Conservation (phyloP, 2,113 vertebrate species). For the Phocoena phocoena region DNA sequence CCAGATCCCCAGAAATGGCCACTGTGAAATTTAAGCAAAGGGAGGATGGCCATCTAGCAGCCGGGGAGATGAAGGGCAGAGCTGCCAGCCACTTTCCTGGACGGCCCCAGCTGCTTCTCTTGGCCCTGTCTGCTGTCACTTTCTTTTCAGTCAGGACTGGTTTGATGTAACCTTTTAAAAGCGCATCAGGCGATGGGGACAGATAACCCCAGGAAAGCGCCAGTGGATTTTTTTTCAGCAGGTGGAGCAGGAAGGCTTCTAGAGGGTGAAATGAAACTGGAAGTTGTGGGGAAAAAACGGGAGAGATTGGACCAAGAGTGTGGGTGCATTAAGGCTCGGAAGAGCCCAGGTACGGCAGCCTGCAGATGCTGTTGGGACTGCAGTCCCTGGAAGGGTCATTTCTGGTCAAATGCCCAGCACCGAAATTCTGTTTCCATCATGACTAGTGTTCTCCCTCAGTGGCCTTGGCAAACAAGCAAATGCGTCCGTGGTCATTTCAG, state of each 20-base stretch:
- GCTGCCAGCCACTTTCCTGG: background rate
- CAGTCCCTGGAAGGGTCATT: background rate
- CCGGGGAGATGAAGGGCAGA: background rate
- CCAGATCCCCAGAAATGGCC: background rate
- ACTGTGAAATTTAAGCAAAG: background rate
- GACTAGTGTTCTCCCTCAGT: background rate
- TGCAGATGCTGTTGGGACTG: background rate
- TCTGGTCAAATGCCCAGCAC: background rate
- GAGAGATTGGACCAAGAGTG: background rate
- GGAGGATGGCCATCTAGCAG: background rate
- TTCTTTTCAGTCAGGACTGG: background rate
- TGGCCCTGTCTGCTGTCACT: background rate
- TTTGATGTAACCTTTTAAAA: background rate
- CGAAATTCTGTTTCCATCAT: background rate
- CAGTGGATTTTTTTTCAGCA: background rate
- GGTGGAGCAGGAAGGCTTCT: background rate
- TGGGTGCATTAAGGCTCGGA: background rate
- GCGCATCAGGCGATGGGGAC: background rate
- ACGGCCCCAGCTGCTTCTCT: background rate
- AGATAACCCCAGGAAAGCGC: background rate
- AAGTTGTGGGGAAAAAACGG: background rate
- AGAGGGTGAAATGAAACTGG: background rate
- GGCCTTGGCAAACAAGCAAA: background rate
- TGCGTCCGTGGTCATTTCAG: background rate
- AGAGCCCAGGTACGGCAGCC: background rate